Conservation (phyloP, 2,797 vertebrate species). For the Pipistrellus kuhlii region DNA sequence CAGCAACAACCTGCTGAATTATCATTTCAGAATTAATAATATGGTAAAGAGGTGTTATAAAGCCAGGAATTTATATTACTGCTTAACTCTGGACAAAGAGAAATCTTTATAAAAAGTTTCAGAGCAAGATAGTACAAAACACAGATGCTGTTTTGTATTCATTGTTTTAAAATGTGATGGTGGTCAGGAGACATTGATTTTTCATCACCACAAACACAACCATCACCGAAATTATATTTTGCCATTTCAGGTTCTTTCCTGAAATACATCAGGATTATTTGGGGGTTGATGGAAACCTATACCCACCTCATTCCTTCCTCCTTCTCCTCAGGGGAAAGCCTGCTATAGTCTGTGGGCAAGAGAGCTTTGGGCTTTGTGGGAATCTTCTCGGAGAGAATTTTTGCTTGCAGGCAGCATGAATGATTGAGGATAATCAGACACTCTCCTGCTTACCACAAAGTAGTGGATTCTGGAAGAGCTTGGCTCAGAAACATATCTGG, state of each 20-base stretch:
- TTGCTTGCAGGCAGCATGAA: neutral
- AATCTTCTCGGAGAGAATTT: neutral
- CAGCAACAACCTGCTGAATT: slow-evolving; percentile 8
- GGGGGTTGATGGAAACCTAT: neutral
- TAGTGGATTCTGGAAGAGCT: neutral
- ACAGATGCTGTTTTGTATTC: neutral
- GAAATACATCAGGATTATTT: slow-evolving; percentile 6
- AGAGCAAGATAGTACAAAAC: slow-evolving; percentile 50
- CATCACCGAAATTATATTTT: slow-evolving; percentile 35
- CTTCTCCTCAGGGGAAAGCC: neutral
- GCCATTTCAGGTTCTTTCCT: neutral
- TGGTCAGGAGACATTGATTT: neutral
- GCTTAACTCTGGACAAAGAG: neutral
- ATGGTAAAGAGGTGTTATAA: neutral
- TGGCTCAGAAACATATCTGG: neutral
- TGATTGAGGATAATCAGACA: neutral
- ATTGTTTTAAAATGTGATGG: neutral
- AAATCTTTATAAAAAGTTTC: slow-evolving; percentile 23
- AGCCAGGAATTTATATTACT: neutral
- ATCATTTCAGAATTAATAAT: slow-evolving; percentile 55
- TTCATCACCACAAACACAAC: slow-evolving; percentile 48
- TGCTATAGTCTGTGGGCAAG: neutral
- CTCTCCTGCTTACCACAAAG: slow-evolving; percentile 9
- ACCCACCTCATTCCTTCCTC: neutral
- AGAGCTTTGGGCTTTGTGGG: neutral